Evolutionary conservation across 2,113 vertebrate species (phyloP).

Genomic region (Gallinago jamesoni): DNA sequence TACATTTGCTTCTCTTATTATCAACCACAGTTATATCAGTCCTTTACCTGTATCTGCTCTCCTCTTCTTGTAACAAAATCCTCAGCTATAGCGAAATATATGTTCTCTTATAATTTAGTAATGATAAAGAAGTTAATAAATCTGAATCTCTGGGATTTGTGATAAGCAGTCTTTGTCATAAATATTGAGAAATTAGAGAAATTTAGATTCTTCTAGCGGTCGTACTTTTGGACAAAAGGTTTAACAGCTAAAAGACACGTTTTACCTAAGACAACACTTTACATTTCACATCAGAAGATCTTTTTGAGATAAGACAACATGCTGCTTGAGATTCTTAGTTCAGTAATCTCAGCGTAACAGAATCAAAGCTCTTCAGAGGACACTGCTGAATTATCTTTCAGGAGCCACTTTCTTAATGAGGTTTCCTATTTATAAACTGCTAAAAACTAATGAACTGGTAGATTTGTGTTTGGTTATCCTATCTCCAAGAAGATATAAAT

Average conservation of each 20-base stretch:
- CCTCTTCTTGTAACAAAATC: neutral
- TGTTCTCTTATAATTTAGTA: neutral
- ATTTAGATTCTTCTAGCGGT: neutral
- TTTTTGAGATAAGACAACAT: neutral
- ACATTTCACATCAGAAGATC: neutral
- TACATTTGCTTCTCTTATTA: neutral
- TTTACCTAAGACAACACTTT: neutral
- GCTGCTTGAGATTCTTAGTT: neutral
- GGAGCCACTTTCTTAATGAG: neutral
- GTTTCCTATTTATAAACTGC: conserved; percentile 35
- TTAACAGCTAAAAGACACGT: too few species aligned
- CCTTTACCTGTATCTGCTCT: neutral
- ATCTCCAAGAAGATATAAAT: conserved; percentile 12
- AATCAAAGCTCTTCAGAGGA: neutral
- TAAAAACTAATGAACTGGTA: conserved; percentile 32
- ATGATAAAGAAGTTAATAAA: neutral
- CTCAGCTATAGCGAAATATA: neutral
- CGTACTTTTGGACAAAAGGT: neutral
- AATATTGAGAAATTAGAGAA: neutral
- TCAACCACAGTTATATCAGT: neutral
- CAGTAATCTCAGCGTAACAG: neutral
- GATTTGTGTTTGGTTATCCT: neutral
- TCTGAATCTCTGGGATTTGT: accelerated
- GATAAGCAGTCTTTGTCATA: neutral
- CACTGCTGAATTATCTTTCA: neutral